Evolutionary conservation across 2,113 vertebrate genomes (phyloP).

Genomic region (Rafetus swinhoei): DNA sequence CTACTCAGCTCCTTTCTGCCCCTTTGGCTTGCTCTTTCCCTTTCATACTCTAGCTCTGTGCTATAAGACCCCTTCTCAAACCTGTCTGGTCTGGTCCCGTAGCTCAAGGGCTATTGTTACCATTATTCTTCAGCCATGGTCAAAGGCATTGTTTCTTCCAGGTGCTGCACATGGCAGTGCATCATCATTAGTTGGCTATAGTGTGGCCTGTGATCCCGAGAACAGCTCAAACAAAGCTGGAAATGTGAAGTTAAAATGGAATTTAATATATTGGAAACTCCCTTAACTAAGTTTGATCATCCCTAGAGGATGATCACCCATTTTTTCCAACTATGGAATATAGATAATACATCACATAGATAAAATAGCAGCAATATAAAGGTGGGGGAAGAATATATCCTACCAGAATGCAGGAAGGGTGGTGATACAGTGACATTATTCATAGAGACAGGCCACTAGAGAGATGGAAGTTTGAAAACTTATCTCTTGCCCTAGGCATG

Average conservation of each 20-base stretch:
- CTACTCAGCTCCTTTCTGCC: background rate
- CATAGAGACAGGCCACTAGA: background rate
- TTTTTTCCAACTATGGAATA: slow-evolving; percentile 54
- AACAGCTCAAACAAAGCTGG: background rate
- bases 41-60: background rate
- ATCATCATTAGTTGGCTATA: background rate
- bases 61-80: background rate
- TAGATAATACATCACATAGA: slow-evolving; percentile 67
- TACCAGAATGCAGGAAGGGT: slow-evolving; percentile 35
- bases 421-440: slow-evolving; percentile 57
- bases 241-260: background rate
- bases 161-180: background rate
- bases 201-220: background rate
- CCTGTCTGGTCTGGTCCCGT: background rate
- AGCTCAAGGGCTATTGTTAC: rapidly evolving
- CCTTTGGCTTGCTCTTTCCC: background rate
- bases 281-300: slow-evolving; percentile 19
- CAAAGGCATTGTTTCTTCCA: background rate
- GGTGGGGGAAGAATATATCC: slow-evolving; percentile 6
- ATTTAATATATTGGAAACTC: slow-evolving; percentile 27
- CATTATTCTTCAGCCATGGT: background rate
- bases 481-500: slow-evolving; percentile 2
- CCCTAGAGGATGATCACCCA: slow-evolving; percentile 13
- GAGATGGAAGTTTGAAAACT: slow-evolving; percentile 52
- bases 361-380: slow-evolving; percentile 63